Evolutionary conservation across 2,888 invertebrate species (phyloP).

Genomic region (Oligia fasciuncula): DNA sequence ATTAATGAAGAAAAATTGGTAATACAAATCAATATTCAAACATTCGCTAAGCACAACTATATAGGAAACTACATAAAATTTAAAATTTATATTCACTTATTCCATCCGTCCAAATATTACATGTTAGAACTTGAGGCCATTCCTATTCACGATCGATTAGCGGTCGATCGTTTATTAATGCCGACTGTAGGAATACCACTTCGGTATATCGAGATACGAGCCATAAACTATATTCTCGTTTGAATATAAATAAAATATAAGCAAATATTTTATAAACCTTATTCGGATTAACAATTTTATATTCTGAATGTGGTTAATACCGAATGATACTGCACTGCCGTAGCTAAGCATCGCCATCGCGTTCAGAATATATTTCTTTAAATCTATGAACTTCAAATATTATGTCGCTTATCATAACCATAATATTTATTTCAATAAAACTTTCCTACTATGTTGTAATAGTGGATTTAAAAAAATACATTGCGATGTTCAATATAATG

Average conservation of each 20-base stretch:
- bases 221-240: constrained; percentile 77
- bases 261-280: constrained; percentile 76
- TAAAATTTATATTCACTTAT: constrained; percentile 75
- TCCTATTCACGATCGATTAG: constrained; percentile 84
- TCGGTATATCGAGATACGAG: constrained; percentile 75
- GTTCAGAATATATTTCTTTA: constrained; percentile 43
- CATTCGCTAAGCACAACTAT: constrained; percentile 71
- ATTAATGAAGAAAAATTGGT: constrained; percentile 77
- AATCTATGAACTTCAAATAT: constrained; percentile 55
- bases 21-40: constrained; percentile 78
- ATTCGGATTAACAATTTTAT: constrained; percentile 68
- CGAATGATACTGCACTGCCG: constrained; percentile 45
- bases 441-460: constrained; percentile 41
- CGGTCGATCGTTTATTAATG: constrained; percentile 76
- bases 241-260: constrained; percentile 81
- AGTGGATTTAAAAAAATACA: constrained; percentile 25
- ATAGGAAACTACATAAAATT: constrained; percentile 77
- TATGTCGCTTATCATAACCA: constrained; percentile 47
- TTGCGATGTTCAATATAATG: constrained; percentile 49
- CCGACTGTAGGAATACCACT: constrained; percentile 73
- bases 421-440: constrained; percentile 59
- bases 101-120: constrained; percentile 77
- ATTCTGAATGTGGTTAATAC: constrained; percentile 61
- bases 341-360: constrained; percentile 46
- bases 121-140: constrained; percentile 76